phyloP scores from a whole-genome alignment of 2,113 vertebrate genomes.

The Montifringilla adamsi region DNA sequence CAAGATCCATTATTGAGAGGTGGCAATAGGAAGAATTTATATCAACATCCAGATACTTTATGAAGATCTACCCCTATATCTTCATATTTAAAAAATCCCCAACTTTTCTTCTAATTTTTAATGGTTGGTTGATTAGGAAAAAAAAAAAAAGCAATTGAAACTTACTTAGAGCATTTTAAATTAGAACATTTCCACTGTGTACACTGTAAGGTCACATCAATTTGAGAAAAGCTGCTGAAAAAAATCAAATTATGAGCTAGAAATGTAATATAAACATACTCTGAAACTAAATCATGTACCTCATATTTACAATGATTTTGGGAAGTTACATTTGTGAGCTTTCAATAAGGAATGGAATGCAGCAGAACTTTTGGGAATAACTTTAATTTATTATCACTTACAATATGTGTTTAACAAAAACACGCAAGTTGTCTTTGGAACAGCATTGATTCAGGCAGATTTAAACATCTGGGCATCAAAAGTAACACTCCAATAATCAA shows the following conservation, averaged over 20 bases:
- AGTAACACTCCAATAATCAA: not conserved
- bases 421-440: not conserved
- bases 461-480: not conserved
- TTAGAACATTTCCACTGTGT: not conserved
- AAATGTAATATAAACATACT: slow-evolving; percentile 21
- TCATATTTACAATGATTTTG: not conserved
- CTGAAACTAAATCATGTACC: not conserved
- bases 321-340: not conserved
- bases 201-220: not conserved
- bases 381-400: not conserved
- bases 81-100: not conserved
- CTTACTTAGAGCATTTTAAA: not conserved
- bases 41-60: not conserved
- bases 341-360: not conserved
- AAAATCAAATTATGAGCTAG: slow-evolving; percentile 15
- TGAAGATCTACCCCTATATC: not conserved
- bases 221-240: not conserved
- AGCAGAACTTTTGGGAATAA: not conserved
- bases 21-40: not conserved
- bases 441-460: not conserved
- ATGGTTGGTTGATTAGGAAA: not conserved
- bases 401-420: not conserved
- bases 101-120: not conserved
- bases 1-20: not conserved
- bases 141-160: not conserved